Evolutionary conservation across 2,888 invertebrate genomes (phyloP), one percentile per base, ranked within the genome.

Genomic region (Hirtodrosophila cameraria): DNA sequence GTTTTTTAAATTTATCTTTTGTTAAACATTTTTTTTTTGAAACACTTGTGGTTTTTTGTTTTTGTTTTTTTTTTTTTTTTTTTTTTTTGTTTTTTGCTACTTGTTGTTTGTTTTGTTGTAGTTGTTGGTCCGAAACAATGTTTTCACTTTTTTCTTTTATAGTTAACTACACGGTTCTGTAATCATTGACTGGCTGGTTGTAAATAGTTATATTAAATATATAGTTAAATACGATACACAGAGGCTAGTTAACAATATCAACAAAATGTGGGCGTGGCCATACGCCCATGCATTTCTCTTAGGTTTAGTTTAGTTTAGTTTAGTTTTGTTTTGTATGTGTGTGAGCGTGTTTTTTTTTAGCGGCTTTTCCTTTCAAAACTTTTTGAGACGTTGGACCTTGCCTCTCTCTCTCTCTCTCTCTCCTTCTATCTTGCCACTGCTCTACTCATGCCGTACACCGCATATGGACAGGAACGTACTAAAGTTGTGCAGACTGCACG

Each of bases 401-500:
- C 23, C 41, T 36, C 12, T 45, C 13, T 36, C 6, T 35, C 33
- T 33, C 8, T 36, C 12, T 28, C 11, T 20, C 16, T 8, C 3
- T 7, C 23, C 8, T 11, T 13, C 16, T 25, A 0, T 3, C 1
- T 8, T 7, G 8, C 18, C 8, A n/a, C n/a, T 18, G 0, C 7
- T 18, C 79, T 90, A 94, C 88, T 94, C 94, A 90, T 96, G 94
- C 80, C 96, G 92, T 74, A 96, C 93, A 13, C 96, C 96, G 91
- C 95, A 95, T 90, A 97, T 93, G 67, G 96, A 96, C 77, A 97
- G 92, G 92, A 96, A 95, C 85, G 96, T 96, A 92, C 94, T 94
- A 74, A 94, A 94, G 92, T 94, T 95, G 91, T 96, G 95, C 86
- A 97, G 92, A 89, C 94, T 94, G 73, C 93, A 93, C 71, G 96